These are phyloP conservation scores for Macrotis lagotis DNA, from an alignment of 2,113 vertebrate species.

Conservation along the genomic window DNA sequence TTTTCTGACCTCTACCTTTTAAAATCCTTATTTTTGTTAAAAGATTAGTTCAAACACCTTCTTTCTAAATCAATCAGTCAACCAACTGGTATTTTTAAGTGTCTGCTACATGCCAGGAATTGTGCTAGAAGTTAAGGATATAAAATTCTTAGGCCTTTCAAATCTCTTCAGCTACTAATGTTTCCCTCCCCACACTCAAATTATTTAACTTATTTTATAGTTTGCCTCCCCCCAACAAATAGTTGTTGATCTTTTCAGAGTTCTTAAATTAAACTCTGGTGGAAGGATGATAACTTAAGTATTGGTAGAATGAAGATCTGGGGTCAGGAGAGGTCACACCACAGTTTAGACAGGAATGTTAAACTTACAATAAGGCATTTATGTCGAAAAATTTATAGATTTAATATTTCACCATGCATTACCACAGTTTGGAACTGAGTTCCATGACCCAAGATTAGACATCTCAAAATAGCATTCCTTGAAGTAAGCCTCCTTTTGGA, in stretches of 20 bases:
- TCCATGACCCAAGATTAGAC: neutral
- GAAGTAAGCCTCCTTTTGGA: neutral
- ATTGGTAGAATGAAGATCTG: no score
- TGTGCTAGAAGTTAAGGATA: neutral
- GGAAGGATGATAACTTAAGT: no score
- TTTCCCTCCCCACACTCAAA: neutral
- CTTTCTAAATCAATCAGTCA: neutral
- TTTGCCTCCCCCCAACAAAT: no score
- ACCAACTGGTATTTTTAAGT: neutral
- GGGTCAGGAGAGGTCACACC: no score
- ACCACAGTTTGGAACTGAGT: neutral
- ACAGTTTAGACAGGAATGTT: no score
- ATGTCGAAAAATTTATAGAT: no score
- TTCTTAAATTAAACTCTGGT: no score
- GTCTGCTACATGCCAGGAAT: neutral
- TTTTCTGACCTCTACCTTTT: neutral
- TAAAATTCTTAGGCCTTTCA: neutral
- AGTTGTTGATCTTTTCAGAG: no score
- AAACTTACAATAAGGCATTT: no score
- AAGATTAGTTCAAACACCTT: neutral
- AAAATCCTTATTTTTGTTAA: neutral
- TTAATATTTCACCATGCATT: no score
- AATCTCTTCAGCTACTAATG: neutral
- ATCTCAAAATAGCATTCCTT: neutral
- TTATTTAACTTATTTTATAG: neutral